Base-by-base conservation (phyloP, 2,888 invertebrate genomes). In the Drosophila multiciliata region DNA sequence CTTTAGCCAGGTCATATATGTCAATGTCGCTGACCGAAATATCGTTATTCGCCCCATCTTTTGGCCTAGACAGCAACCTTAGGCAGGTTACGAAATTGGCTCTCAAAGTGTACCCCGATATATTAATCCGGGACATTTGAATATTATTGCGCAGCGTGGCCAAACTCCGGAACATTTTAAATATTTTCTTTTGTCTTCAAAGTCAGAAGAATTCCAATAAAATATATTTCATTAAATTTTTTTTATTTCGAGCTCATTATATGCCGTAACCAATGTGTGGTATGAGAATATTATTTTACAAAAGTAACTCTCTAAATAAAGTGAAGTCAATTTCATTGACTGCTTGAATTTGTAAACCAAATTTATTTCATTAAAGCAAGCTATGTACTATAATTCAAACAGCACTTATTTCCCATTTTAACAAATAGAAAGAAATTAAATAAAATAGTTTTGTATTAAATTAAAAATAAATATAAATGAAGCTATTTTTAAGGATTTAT, bases 81-180 rank as follows among this genome's bases (percentile, higher is more conserved):
- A 61, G 2, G 3, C 49, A 55, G 3, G 59, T 77, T 1, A 29
- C 45, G 1, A 81, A 26, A 20, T 67, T 68, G 1, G 65, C 55
- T 7, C 61, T 62, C 1, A 53, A 45, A 12, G 54, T 33, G 40
- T 58, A 53, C 6, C 54, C 76, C 15, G 79, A 38, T 17, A 52
- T 53, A 15, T 73, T 15, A 26, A 50, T 33, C 1, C 62, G 55
- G 2, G 77, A 57, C 35, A 73, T 15, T 0, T 72, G 26, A 40
- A 80, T 33, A 50, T 69, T 79, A 40, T 40, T 73, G n/a, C 71
- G 79, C 26, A 85, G 42, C 71, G 59, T 70, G 23, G 53, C 57
- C 23, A 87, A 33, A 59, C 71, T 73, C 12, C 79, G 76, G 63
- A 87, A 70, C 84, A 85, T 83, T 73, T 73, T 69, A 12, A 17